Evolutionary conservation across 2,888 invertebrate species (phyloP).

Genomic region (Neocrepidodera transversa): DNA sequence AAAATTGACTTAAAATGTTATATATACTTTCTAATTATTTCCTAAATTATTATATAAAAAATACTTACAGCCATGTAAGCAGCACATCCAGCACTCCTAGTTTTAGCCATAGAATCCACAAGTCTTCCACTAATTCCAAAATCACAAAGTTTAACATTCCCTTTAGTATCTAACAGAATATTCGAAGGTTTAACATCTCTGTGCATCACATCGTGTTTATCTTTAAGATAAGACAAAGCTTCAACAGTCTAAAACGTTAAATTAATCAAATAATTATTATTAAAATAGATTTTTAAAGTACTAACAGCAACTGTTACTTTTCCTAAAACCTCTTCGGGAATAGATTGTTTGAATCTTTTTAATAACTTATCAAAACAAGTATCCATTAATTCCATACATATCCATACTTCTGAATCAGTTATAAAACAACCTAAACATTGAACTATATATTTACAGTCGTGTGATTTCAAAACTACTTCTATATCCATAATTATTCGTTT

Average conservation of each 20-base stretch:
- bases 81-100: slow-evolving; percentile 96
- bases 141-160: slow-evolving; percentile 97
- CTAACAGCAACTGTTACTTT: slow-evolving; percentile 95
- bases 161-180: slow-evolving; percentile 93
- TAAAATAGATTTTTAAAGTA: slow-evolving; percentile 4
- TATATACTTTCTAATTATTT: too few species aligned
- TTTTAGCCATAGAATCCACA: slow-evolving; percentile 98
- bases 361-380: slow-evolving; percentile 98
- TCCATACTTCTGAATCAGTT: slow-evolving; percentile 97
- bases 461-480: slow-evolving; percentile 96
- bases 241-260: slow-evolving; percentile 79
- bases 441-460: slow-evolving; percentile 96
- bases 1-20: too few species aligned
- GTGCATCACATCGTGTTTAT: slow-evolving; percentile 96
- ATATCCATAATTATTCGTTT: slow-evolving; percentile 99
- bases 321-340: slow-evolving; percentile 95
- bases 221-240: slow-evolving; percentile 96
- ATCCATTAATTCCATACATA: slow-evolving; percentile 99
- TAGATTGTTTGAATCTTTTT: slow-evolving; percentile 83
- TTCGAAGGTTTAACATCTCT: slow-evolving; percentile 99
- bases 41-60: too few species aligned
- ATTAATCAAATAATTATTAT: slow-evolving; percentile 1
- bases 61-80: slow-evolving; percentile 95
- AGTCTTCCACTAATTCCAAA: slow-evolving; percentile 98
- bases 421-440: slow-evolving; percentile 98